phyloP scores from a whole-genome alignment of 2,797 vertebrate species.

The Myiotriccus ornatus region DNA sequence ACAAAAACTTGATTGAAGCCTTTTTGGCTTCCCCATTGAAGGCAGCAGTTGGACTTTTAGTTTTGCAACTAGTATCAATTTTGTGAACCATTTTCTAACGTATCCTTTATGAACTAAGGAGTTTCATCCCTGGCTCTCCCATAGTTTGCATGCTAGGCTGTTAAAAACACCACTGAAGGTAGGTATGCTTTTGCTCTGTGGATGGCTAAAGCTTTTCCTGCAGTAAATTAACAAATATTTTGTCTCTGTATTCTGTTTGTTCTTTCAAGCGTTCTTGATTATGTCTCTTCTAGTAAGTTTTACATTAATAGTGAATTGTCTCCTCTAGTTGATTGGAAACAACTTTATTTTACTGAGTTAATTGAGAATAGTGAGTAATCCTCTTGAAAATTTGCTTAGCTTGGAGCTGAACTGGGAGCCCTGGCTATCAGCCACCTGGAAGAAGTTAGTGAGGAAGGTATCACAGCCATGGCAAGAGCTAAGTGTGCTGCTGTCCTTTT shows the following conservation, averaged over 20 bases:
- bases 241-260: not conserved
- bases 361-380: not conserved
- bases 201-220: not conserved
- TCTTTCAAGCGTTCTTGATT: not conserved
- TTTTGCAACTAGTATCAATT: not conserved
- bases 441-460: conserved; percentile 90
- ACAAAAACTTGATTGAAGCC: not conserved
- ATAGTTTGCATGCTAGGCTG: not conserved
- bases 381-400: conserved; percentile 59
- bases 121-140: not conserved
- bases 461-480: conserved; percentile 84
- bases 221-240: not conserved
- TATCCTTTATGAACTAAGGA: not conserved
- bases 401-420: conserved; percentile 82
- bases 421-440: conserved; percentile 94
- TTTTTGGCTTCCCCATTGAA: not conserved
- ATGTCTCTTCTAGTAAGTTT: not conserved
- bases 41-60: not conserved
- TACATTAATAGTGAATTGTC: not conserved
- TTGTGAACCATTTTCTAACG: not conserved
- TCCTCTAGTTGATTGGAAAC: not conserved
- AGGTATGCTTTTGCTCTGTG: accelerated
- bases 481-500: conserved; percentile 86
- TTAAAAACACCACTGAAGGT: not conserved
- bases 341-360: not conserved